phyloP scores from a whole-genome alignment of 2,113 vertebrate species.

The Xiphophorus maculatus region DNA sequence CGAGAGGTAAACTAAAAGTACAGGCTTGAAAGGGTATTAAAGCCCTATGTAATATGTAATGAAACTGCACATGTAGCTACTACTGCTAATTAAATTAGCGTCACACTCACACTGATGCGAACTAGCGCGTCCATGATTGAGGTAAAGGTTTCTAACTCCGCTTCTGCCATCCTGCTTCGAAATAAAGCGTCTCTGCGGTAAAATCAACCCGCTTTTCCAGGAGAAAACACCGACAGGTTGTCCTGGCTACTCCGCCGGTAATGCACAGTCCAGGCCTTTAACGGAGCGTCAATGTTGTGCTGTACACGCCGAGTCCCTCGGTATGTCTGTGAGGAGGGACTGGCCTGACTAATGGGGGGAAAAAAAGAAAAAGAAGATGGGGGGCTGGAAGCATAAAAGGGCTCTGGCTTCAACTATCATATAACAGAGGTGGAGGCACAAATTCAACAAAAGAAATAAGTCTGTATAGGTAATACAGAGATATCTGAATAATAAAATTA shows the following conservation, averaged over 20 bases:
- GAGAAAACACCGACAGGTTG: neutral
- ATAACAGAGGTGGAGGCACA: neutral
- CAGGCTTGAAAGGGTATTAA: neutral
- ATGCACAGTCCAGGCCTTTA: conserved; percentile 2
- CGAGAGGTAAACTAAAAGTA: neutral
- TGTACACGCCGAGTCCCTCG: conserved; percentile 14
- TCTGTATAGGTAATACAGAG: neutral
- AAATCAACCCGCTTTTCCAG: neutral
- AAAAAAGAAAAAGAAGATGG: neutral
- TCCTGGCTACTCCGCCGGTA: neutral
- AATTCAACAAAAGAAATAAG: neutral
- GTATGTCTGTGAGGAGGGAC: conserved; percentile 2
- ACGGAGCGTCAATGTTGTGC: neutral
- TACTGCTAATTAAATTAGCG: conserved; percentile 24
- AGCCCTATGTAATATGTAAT: neutral
- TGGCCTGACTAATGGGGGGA: conserved; percentile 15
- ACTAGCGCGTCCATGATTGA: conserved; percentile 94
- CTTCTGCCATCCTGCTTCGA: conserved; percentile 85
- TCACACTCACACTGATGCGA: conserved; percentile 89
- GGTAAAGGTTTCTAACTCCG: conserved; percentile 90
- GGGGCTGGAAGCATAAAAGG: neutral
- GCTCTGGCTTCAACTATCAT: neutral
- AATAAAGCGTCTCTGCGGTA: neutral
- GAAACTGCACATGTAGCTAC: conserved; percentile 10
- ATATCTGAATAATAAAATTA: too few relatives aligned